Percentiles rank a stretch among this genome's conserved stretches.
Conservation (phyloP, 2,888 invertebrate species). For the Cheilosia variabilis region DNA sequence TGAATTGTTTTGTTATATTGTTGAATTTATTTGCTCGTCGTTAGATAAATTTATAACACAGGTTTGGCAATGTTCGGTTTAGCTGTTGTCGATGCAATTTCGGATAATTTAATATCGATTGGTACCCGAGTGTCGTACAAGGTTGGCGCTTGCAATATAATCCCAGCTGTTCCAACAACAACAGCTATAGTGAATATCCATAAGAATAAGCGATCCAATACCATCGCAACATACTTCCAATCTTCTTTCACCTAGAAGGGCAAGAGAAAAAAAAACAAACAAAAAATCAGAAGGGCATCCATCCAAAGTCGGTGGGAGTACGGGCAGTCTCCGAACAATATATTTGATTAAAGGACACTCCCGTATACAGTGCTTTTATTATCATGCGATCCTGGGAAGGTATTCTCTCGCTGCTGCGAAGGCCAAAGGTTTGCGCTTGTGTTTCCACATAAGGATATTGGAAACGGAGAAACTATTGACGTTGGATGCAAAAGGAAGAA, state of each 20-base stretch:
- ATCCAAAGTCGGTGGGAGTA: background rate
- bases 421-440: background rate
- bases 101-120: slow-evolving; percentile 93
- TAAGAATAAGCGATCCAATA: slow-evolving; percentile 97
- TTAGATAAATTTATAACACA: slow-evolving; percentile 81
- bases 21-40: slow-evolving; percentile 2
- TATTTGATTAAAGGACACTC: slow-evolving; percentile 46
- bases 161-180: slow-evolving; percentile 96
- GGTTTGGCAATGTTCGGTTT: slow-evolving; percentile 87
- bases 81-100: slow-evolving; percentile 94
- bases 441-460: slow-evolving; percentile 33
- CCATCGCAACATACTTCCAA: slow-evolving; percentile 99
- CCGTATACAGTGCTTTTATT: slow-evolving; percentile 6
- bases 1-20: slow-evolving; percentile 30
- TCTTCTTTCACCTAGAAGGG: slow-evolving; percentile 93
- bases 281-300: slow-evolving; percentile 1
- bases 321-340: slow-evolving; percentile 14
- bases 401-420: background rate
- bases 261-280: slow-evolving; percentile 18
- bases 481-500: slow-evolving; percentile 24
- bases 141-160: slow-evolving; percentile 97
- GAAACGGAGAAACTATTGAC: slow-evolving; percentile 21
- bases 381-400: slow-evolving; percentile 7
- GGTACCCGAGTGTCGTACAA: slow-evolving; percentile 95
- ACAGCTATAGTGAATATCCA: slow-evolving; percentile 99